phyloP scores from a whole-genome alignment of 2,797 vertebrate species.

The Sebastes kiyomatsui region DNA sequence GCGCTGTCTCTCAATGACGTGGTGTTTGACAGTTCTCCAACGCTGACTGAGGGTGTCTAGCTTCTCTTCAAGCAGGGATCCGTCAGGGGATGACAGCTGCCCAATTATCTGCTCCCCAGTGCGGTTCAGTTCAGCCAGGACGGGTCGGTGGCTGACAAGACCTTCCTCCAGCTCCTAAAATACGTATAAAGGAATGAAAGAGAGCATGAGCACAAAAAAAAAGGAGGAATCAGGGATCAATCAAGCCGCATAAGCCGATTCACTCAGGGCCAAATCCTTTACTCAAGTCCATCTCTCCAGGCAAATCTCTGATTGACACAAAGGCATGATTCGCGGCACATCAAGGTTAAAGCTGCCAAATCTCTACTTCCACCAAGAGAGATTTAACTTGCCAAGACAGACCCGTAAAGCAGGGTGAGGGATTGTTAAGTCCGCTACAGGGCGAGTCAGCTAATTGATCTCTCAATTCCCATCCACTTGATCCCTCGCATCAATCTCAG shows the following conservation, averaged over 20 bases:
- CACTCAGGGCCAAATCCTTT: slow-evolving; percentile 36
- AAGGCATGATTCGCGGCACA: slow-evolving; percentile 31
- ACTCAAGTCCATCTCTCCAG: slow-evolving; percentile 25
- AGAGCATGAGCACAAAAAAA: background rate
- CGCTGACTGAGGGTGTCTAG: slow-evolving; percentile 85
- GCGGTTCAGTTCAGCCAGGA: slow-evolving; percentile 81
- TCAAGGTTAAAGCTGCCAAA: slow-evolving; percentile 55
- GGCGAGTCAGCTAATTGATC: slow-evolving; percentile 65
- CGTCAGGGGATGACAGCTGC: slow-evolving; percentile 87
- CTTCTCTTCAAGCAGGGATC: slow-evolving; percentile 89
- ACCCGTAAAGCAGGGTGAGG: slow-evolving; percentile 40
- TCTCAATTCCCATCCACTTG: slow-evolving; percentile 48
- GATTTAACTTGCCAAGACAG: slow-evolving; percentile 40
- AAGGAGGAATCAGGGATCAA: slow-evolving; percentile 10
- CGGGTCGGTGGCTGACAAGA: slow-evolving; percentile 84
- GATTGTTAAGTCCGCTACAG: slow-evolving; percentile 36
- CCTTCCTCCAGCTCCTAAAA: slow-evolving; percentile 92
- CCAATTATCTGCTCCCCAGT: slow-evolving; percentile 89
- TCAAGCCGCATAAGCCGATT: slow-evolving; percentile 30
- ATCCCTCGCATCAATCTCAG: slow-evolving; percentile 31
- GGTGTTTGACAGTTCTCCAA: slow-evolving; percentile 81
- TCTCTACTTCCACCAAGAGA: slow-evolving; percentile 36
- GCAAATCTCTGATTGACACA: slow-evolving; percentile 48
- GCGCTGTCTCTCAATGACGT: slow-evolving; percentile 85
- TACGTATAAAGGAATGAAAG: background rate